Conservation (phyloP, 2,888 invertebrate species). For the Ernsta delagoae region DNA sequence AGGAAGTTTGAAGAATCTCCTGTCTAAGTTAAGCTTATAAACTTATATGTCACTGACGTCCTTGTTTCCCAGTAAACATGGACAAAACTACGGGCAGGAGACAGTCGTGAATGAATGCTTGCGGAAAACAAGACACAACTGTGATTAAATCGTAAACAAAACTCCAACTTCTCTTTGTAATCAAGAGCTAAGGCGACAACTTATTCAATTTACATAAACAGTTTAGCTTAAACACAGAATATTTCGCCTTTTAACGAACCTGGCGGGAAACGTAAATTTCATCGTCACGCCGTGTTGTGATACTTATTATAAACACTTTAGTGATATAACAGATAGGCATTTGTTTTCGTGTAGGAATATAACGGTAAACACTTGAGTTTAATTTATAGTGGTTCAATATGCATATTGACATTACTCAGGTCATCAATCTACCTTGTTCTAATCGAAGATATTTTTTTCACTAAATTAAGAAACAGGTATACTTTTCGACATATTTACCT, state of each 20-base stretch:
- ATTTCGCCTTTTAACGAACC: slow-evolving; percentile 45
- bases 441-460: too few relatives aligned
- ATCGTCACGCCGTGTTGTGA: slow-evolving; percentile 28
- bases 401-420: too few relatives aligned
- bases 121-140: slow-evolving; percentile 60
- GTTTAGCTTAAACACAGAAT: slow-evolving; percentile 60
- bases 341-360: background rate
- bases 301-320: slow-evolving; percentile 21
- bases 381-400: too few relatives aligned
- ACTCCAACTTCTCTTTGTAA: slow-evolving; percentile 74
- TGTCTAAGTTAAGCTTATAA: too few relatives aligned
- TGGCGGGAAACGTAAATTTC: slow-evolving; percentile 37
- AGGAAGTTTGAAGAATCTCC: too few relatives aligned
- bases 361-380: too few relatives aligned
- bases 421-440: too few relatives aligned
- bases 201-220: slow-evolving; percentile 77
- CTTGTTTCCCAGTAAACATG: background rate
- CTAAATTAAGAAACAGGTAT: too few relatives aligned
- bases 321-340: background rate
- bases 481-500: too few relatives aligned
- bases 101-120: slow-evolving; percentile 52
- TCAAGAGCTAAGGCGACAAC: slow-evolving; percentile 73
- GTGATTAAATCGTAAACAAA: slow-evolving; percentile 71
- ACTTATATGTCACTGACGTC: too few relatives aligned
- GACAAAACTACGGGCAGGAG: slow-evolving; percentile 4